Base-by-base conservation (phyloP, 23 tunicate genomes). In the Aplidium turbinatum region DNA sequence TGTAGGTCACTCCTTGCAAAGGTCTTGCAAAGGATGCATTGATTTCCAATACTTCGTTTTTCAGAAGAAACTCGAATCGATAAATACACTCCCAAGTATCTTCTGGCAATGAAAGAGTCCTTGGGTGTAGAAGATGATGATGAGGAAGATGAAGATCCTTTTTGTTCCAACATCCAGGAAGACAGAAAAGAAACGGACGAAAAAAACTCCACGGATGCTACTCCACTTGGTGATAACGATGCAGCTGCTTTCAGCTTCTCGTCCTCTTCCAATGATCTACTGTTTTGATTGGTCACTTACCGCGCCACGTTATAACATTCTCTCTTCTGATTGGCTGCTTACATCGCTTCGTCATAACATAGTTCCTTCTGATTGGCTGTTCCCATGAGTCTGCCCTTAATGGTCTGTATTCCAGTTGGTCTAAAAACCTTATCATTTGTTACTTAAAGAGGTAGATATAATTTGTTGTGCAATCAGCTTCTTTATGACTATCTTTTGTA, bases 11-110 rank as follows among this genome's bases (percentile, higher is more conserved):
- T n/a, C n/a, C n/a, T n/a, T n/a, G n/a, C n/a, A n/a, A n/a, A n/a
- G n/a, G n/a, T n/a, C n/a, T n/a, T n/a, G n/a, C n/a, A n/a, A n/a
- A n/a, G n/a, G n/a, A n/a, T n/a, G 50, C 13, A 11, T 42, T 11
- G 50, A 16, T 16, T 42, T 42, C 16, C 11, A 42, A 42, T 9
- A 16, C 50, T 42, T 42, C 11, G 13, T 60, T 60, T 25, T 40
- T 53, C 78, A 80, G 94, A 74, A 46, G 94, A 87, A 31, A 80
- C 78, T 42, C 57, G 32, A 20, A 52, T 78, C 0, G 85, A 81
- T 28, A 86, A 79, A 72, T 86, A 86, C 63, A 86, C 93, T 18
- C 93, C 93, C 22, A 87, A 87, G 36, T 80, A 87, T 35, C 81
- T 87, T 27, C 86, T 87, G 2, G 73, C 86, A 1, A 73, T 80